Percentiles rank a stretch among this genome's conserved stretches.
These are phyloP conservation scores for Agonum fuliginosum DNA, from an alignment of 2,888 invertebrate genomes.

Conservation along the genomic window DNA sequence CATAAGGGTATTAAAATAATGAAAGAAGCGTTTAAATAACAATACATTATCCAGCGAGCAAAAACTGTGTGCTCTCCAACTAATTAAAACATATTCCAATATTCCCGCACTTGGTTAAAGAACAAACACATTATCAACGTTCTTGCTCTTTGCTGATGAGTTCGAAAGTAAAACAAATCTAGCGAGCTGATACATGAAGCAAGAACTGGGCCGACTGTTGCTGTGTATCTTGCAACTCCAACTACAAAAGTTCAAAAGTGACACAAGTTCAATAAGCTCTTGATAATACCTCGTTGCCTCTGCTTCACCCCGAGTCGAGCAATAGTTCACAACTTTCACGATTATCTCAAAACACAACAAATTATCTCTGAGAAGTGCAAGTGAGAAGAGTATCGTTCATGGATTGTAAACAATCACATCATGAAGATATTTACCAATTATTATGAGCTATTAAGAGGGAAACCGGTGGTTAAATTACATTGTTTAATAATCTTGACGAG, in stretches of 20 bases:
- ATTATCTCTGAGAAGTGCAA: neutral
- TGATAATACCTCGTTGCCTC: slow-evolving; percentile 8
- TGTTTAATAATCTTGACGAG: too few relatives aligned
- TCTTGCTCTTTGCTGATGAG: too few relatives aligned
- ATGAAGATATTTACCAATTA: too few relatives aligned
- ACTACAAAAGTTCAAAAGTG: slow-evolving; percentile 39
- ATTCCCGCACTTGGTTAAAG: too few relatives aligned
- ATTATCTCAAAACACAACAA: slow-evolving; percentile 26
- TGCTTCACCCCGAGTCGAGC: neutral
- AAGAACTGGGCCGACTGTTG: neutral
- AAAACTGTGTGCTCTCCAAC: too few relatives aligned
- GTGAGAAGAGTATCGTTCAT: neutral
- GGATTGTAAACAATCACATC: neutral
- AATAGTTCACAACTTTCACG: slow-evolving; percentile 18
- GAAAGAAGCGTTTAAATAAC: too few relatives aligned
- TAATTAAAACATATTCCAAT: too few relatives aligned
- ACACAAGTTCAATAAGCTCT: slow-evolving; percentile 41
- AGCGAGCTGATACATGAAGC: slow-evolving; percentile 10
- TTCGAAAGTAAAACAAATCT: slow-evolving; percentile 28
- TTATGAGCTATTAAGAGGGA: too few relatives aligned
- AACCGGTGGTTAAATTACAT: too few relatives aligned
- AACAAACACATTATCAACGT: too few relatives aligned
- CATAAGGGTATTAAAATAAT: too few relatives aligned
- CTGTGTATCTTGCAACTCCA: slow-evolving; percentile 1
- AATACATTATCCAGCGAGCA: too few relatives aligned